Base-by-base conservation (phyloP, 1,140 invertebrate genomes). In the Heliconius congener region DNA sequence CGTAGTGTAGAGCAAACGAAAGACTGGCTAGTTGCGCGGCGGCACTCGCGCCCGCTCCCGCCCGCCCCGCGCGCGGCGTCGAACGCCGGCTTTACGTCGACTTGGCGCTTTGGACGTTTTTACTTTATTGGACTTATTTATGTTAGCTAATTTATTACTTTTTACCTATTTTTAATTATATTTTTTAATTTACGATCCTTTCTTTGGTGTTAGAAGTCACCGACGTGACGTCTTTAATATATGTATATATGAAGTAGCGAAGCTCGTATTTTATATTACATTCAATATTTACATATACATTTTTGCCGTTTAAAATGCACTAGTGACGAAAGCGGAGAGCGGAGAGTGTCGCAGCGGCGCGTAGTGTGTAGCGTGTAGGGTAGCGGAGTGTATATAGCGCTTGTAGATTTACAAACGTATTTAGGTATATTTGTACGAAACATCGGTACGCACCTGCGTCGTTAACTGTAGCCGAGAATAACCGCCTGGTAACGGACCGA, bases 1-100 rank as follows among this genome's bases (percentile, higher is more conserved):
- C 78, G 79, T 93, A 90, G 89, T 85, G 87, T 93, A 92, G 92
- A 90, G 91, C 84, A 93, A 93, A 90, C 91, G 92, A 93, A 93
- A 93, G 92, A 93, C 92, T 93, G 92, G 92, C 88, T 92, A 92
- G 91, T 87, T 88, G 90, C 83, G 89, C 79, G 85, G 74, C 60
- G 39, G 30, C 60, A 60, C 3, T 30, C 60, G 30, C 60, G 23
- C 60, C 60, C 16, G 1, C 60, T 66, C 60, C 13, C 27, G 27
- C 23, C 23, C 60, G 23, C 60, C 60, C 16, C 60, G 30, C 60
- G 13, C 27, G 27, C 4, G 23, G 27, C 60, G 16, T 66, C 60
- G 18, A 30, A 66, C 23, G 30, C 27, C 27, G 30, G 9, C 11
- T 66, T 6, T 3, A 57, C 8, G 50, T 52, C n/a, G 16, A 11